A percentile compares a stretch with the other conserved stretches of the same genome.
phyloP scores from a whole-genome alignment of 2,113 vertebrate genomes.

The Saguinus midas region DNA sequence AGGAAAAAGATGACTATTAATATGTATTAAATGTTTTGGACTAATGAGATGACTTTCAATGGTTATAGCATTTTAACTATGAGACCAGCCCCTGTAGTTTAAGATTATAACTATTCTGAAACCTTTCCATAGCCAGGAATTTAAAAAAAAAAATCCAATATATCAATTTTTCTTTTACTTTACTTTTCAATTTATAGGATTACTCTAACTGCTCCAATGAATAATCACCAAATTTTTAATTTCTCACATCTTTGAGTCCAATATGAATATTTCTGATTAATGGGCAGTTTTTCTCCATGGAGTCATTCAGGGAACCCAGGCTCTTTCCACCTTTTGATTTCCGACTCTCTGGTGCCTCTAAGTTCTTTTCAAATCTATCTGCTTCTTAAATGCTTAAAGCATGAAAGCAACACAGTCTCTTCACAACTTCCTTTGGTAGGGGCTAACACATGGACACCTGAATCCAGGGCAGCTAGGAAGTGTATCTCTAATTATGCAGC shows the following conservation, averaged over 20 bases:
- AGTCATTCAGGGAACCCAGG: not conserved
- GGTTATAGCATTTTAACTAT: not conserved
- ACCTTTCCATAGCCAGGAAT: not conserved
- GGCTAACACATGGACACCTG: not conserved
- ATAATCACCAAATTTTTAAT: not conserved
- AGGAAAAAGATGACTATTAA: not conserved
- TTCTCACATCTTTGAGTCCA: not conserved
- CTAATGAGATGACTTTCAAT: not conserved
- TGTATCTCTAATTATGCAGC: not conserved
- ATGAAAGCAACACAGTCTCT: not conserved
- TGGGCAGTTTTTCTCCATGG: not conserved
- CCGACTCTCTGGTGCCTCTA: not conserved
- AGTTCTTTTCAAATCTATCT: not conserved
- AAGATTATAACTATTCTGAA: not conserved
- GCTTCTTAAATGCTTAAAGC: not conserved
- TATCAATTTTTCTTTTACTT: constrained; percentile 2
- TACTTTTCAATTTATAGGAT: not conserved
- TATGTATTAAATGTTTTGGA: not conserved
- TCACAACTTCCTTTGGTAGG: not conserved
- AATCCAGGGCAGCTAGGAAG: not conserved
- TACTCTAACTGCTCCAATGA: not conserved
- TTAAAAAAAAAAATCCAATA: not conserved
- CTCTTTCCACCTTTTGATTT: not conserved
- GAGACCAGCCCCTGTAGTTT: not conserved
- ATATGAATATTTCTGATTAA: not conserved